Evolutionary conservation across 2,797 vertebrate genomes (phyloP).

Genomic region (Sebastes steindachneri): DNA sequence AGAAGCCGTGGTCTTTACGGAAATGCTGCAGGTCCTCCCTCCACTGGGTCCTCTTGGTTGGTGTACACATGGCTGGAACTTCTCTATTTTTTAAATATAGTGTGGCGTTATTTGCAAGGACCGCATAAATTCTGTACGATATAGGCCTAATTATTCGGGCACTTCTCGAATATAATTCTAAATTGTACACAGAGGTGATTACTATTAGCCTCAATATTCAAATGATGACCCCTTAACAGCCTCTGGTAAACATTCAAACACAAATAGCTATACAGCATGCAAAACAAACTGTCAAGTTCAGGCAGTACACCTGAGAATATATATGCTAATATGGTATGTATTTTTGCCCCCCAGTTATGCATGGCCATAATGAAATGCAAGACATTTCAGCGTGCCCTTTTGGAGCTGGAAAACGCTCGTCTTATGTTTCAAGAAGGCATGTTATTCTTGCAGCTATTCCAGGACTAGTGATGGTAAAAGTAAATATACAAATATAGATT

Average conservation of each 20-base stretch:
- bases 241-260: conserved; percentile 9
- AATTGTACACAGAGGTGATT: not conserved
- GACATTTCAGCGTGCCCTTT: conserved; percentile 64
- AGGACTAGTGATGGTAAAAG: not conserved
- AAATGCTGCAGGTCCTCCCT: conserved; percentile 81
- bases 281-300: conserved; percentile 18
- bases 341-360: conserved; percentile 35
- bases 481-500: not conserved
- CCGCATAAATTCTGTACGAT: not conserved
- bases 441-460: not conserved
- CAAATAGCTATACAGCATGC: conserved; percentile 16
- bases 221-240: conserved; percentile 5
- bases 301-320: conserved; percentile 5
- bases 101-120: conserved; percentile 4
- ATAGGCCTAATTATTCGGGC: not conserved
- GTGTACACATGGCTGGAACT: conserved; percentile 76
- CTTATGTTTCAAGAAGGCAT: conserved; percentile 4
- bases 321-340: conserved; percentile 36
- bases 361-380: conserved; percentile 49
- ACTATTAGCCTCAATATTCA: conserved; percentile 16
- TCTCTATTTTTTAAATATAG: conserved; percentile 57
- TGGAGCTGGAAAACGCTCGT: not conserved
- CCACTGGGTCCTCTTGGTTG: conserved; percentile 80
- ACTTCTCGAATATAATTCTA: not conserved
- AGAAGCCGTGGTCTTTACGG: conserved; percentile 82